Conservation (phyloP, 1,140 invertebrate genomes). For the Drosophila ogumai region DNA sequence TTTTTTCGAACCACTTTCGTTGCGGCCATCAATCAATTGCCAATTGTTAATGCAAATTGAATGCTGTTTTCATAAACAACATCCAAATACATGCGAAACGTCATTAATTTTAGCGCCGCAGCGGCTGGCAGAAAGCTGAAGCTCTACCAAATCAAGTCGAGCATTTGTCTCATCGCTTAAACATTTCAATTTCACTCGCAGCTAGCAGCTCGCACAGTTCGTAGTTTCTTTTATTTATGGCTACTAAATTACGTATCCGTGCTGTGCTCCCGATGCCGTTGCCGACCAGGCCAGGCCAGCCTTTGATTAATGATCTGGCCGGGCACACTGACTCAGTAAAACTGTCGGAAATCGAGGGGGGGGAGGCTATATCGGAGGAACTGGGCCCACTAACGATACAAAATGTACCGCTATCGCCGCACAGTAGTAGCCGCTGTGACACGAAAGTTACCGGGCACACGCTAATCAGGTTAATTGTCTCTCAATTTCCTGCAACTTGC, state of each 20-base stretch:
- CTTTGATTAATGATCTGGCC: constrained; percentile 78
- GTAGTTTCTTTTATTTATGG: constrained; percentile 80
- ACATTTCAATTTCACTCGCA: constrained; percentile 81
- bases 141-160: constrained; percentile 71
- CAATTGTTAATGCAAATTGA: constrained; percentile 80
- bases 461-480: constrained; percentile 82
- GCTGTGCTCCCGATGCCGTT: constrained; percentile 39
- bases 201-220: constrained; percentile 29
- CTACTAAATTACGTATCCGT: constrained; percentile 81
- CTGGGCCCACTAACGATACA: constrained; percentile 59
- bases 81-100: constrained; percentile 76
- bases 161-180: constrained; percentile 81
- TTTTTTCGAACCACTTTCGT: constrained; percentile 36
- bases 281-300: constrained; percentile 29
- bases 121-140: constrained; percentile 31
- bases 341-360: constrained; percentile 13
- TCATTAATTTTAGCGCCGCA: constrained; percentile 70
- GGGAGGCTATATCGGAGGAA: constrained; percentile 9
- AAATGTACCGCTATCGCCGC: constrained; percentile 64
- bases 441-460: constrained; percentile 53
- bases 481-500: constrained; percentile 76
- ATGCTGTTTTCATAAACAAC: constrained; percentile 82
- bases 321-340: constrained; percentile 29
- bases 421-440: constrained; percentile 64
- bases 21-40: constrained; percentile 67